Conservation (phyloP, 2,797 vertebrate species). For the Tachyglossus aculeatus region DNA sequence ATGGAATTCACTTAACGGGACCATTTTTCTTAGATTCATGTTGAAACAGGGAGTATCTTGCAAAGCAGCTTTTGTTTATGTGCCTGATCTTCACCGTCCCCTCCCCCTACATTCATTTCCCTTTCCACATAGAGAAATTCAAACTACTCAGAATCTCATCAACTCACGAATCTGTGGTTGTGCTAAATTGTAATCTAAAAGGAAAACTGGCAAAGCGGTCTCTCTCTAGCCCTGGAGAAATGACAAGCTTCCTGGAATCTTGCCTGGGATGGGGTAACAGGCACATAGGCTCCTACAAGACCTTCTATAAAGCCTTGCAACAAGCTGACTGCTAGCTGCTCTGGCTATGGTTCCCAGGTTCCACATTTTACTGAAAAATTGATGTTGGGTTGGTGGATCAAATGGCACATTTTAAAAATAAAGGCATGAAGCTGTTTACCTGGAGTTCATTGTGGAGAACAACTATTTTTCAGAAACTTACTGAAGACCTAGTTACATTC, state of each 20-base stretch:
- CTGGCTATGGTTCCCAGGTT: background rate
- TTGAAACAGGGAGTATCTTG: conserved; percentile 47
- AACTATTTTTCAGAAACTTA: background rate
- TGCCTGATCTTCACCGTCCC: too few relatives aligned
- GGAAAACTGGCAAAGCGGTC: accelerated
- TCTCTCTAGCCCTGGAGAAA: too few relatives aligned
- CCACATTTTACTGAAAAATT: background rate
- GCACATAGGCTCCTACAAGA: too few relatives aligned
- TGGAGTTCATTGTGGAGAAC: background rate
- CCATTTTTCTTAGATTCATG: conserved; percentile 55
- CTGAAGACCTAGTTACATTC: background rate
- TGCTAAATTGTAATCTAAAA: conserved; percentile 21
- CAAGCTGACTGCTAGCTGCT: background rate
- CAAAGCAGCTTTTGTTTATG: conserved; percentile 56
- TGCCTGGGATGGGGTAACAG: too few relatives aligned
- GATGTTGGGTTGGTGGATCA: background rate
- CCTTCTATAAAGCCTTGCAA: background rate
- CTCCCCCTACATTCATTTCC: conserved; percentile 16
- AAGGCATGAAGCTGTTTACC: background rate
- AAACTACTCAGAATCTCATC: conserved; percentile 13
- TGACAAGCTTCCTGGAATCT: too few relatives aligned
- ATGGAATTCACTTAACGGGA: conserved; percentile 59
- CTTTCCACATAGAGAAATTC: conserved; percentile 9
- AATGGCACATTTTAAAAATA: background rate
- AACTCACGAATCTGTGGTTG: background rate